A percentile compares a stretch with the other conserved stretches of the same genome.
These are phyloP conservation scores for Crematogaster levior DNA, from an alignment of 2,888 invertebrate species.

Conservation along the genomic window DNA sequence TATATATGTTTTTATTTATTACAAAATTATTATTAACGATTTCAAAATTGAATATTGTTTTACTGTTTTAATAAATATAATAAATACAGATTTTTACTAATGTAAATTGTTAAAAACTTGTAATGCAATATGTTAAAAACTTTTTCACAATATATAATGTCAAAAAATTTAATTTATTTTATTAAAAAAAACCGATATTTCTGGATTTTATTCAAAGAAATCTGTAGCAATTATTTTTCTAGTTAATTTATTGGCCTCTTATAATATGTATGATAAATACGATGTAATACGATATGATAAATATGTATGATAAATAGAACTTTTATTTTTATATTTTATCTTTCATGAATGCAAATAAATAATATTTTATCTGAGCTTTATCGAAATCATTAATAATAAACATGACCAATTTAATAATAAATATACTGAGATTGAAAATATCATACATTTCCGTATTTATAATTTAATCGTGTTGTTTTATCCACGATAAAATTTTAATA, in stretches of 20 bases:
- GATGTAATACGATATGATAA: no score
- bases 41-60: not conserved
- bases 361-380: constrained; percentile 4
- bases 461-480: not conserved
- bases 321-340: not conserved
- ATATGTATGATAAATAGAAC: no score
- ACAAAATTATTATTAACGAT: not conserved
- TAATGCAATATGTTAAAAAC: not conserved
- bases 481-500: not conserved
- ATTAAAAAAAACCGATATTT: not conserved
- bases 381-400: constrained; percentile 30
- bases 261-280: constrained; percentile 4
- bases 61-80: not conserved
- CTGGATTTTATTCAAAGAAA: not conserved
- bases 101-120: constrained; percentile 16
- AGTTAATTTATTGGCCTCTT: not conserved
- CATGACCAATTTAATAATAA: not conserved
- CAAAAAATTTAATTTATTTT: not conserved
- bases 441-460: not conserved
- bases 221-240: constrained; percentile 3
- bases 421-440: constrained; percentile 26
- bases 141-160: not conserved
- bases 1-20: not conserved
- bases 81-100: not conserved
- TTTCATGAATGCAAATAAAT: constrained; percentile 7